Conservation (phyloP, 1,140 invertebrate species). For the Zaprionus inermis region DNA sequence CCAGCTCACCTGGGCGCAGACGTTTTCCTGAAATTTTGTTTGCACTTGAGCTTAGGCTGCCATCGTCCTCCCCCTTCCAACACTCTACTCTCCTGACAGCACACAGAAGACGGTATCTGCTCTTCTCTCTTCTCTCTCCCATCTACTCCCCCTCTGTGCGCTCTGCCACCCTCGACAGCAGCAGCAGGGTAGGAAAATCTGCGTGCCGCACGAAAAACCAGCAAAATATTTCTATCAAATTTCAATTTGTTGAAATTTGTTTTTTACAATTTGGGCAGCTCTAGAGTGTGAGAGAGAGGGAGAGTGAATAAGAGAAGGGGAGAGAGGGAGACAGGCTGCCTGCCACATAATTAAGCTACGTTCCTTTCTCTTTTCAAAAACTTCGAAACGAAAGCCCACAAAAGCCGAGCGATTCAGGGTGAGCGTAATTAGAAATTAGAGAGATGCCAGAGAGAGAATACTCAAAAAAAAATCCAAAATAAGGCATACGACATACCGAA, state of each 20-base stretch:
- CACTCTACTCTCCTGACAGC: background rate
- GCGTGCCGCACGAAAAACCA: conserved; percentile 23
- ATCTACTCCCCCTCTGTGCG: too few species aligned
- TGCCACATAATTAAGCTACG: conserved; percentile 77
- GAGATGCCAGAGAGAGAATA: conserved; percentile 6
- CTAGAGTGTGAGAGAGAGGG: background rate
- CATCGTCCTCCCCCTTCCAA: background rate
- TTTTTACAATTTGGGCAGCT: conserved; percentile 33
- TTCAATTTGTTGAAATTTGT: conserved; percentile 75
- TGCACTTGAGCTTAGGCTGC: conserved; percentile 69
- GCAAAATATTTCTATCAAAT: conserved; percentile 80
- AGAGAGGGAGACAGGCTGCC: conserved; percentile 1
- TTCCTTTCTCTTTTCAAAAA: conserved; percentile 31
- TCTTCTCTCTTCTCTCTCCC: background rate
- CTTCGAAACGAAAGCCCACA: conserved; percentile 65
- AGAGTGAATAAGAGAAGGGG: background rate
- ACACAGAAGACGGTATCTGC: conserved; percentile 7
- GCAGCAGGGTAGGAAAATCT: conserved; percentile 8
- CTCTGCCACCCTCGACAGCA: conserved; percentile 21
- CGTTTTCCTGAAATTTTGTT: conserved; percentile 67
- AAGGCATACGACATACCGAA: background rate
- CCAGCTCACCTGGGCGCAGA: conserved; percentile 42
- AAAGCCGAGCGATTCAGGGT: conserved; percentile 50
- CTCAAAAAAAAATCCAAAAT: conserved; percentile 26
- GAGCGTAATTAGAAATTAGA: conserved; percentile 73